Evolutionary conservation across 1,140 invertebrate species (phyloP).

Genomic region (Schlechtendalia chinensis): DNA sequence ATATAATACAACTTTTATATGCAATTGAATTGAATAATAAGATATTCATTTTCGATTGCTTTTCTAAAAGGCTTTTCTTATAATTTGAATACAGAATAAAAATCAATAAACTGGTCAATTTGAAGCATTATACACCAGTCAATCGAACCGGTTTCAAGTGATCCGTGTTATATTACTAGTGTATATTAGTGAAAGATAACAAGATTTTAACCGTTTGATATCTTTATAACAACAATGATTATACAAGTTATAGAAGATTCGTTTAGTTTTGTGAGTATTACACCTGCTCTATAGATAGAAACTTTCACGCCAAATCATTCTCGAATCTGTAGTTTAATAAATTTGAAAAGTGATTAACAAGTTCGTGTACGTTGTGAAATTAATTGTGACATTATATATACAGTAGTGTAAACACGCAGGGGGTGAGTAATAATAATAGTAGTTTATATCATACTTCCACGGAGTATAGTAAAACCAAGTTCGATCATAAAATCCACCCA

Average conservation of each 20-base stretch:
- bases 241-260: neutral
- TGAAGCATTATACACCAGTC: neutral
- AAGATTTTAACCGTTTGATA: neutral
- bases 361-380: slow-evolving; percentile 1
- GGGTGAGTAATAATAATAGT: neutral
- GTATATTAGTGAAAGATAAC: neutral
- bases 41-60: neutral
- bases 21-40: too few species aligned
- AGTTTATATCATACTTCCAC: neutral
- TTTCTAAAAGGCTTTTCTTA: neutral
- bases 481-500: slow-evolving; percentile 31
- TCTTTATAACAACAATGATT: neutral
- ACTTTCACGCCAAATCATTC: neutral
- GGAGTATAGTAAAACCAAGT: slow-evolving; percentile 17
- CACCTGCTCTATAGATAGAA: neutral
- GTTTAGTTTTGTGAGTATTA: neutral
- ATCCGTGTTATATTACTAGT: neutral
- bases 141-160: neutral
- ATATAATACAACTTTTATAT: too few species aligned
- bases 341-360: neutral
- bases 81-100: too few species aligned
- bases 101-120: neutral
- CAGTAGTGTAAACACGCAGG: neutral
- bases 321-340: neutral
- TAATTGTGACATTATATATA: neutral